Evolutionary conservation across 2,888 invertebrate species (phyloP), one percentile per base, ranked within the genome.

Genomic region (Hypselothyrea guttata): DNA sequence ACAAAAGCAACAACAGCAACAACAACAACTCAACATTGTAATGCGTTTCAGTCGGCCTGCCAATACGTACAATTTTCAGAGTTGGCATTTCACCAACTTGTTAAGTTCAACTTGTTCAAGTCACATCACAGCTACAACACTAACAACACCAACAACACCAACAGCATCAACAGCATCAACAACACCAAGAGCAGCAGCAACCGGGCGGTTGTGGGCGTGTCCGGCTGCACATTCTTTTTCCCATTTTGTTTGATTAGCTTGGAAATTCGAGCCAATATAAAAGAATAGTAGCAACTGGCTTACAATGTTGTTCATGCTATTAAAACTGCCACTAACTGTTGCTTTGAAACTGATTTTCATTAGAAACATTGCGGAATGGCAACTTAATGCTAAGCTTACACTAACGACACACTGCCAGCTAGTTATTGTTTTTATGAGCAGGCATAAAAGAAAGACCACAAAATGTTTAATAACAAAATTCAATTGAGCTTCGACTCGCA

Each of bases 1-100:
- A n/a, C n/a, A n/a, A n/a, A n/a, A n/a, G n/a, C n/a, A n/a, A 22
- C 37, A 30, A 5, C 48, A 38, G 12, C 33, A 31, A 18, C 49
- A 51, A 30, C 48, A 40, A 38, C 74, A 77, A 53, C 61, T 66
- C 72, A 76, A 77, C 81, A 73, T 83, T 77, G 84, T 77, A 77
- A 83, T 76, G 77, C 84, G 81, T 77, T 76, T 77, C 55, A 46
- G 55, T 66, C 35, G 38, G 41, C 38, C 56, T 51, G 69, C 60
- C 71, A 71, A 71, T 61, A 53, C 34, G 42, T 5, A 18, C 13
- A 30, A 27, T 27, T 68, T 68, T 54, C 51, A 64, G 66, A 61
- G 66, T 73, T 78, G 78, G 78, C 53, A 75, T 75, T 75, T 62
- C 64, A 71, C 54, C 51, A 55, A 22, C 52, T 38, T 51, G 65